These are phyloP conservation scores for Atta cephalotes DNA, from an alignment of 1,140 invertebrate species.

Conservation along the genomic window DNA sequence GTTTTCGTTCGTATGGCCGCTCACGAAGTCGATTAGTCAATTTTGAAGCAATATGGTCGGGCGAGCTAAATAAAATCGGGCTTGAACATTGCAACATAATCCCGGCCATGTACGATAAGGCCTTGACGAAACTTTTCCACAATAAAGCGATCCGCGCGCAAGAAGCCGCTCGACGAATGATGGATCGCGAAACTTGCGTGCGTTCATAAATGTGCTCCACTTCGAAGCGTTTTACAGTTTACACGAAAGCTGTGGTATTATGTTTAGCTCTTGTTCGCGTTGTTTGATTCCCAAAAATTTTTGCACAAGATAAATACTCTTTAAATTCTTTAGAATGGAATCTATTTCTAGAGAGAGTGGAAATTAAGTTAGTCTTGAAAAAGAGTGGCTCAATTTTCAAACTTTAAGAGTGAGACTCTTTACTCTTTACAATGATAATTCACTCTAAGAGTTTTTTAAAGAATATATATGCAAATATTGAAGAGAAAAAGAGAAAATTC, in stretches of 20 bases:
- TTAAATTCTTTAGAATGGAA: too few species aligned
- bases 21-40: background rate
- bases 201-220: background rate
- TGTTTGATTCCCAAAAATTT: too few species aligned
- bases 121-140: slow-evolving; percentile 10
- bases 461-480: too few species aligned
- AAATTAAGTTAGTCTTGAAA: too few species aligned
- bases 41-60: slow-evolving; percentile 28
- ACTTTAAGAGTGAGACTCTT: too few species aligned
- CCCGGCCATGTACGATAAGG: background rate
- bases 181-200: background rate
- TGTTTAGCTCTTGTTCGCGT: too few species aligned
- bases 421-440: too few species aligned
- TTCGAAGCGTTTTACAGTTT: background rate
- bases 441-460: too few species aligned
- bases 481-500: too few species aligned
- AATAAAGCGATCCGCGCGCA: background rate
- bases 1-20: background rate
- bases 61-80: slow-evolving; percentile 24
- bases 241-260: background rate
- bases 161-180: background rate
- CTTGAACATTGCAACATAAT: slow-evolving; percentile 30
- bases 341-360: too few species aligned
- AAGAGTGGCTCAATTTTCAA: too few species aligned
- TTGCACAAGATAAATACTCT: too few species aligned